Evolutionary conservation across 1,140 invertebrate species (phyloP).

Genomic region (Drosophila subobscura): DNA sequence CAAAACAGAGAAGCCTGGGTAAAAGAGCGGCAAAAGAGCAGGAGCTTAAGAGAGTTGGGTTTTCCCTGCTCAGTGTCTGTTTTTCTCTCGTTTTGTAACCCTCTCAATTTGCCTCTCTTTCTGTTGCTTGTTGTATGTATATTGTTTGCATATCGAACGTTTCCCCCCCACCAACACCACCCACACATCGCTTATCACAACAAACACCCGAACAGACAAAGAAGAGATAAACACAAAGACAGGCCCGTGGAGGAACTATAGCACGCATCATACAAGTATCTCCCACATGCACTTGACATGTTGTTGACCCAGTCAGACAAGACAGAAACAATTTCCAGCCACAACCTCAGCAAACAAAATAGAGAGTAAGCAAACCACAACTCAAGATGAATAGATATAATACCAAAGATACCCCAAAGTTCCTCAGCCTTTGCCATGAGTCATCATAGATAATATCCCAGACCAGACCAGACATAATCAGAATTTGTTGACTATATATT

Average conservation of each 20-base stretch:
- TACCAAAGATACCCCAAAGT: constrained; percentile 10
- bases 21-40: constrained; percentile 12
- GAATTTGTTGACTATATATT: no score
- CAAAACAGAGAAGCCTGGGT: constrained; percentile 62
- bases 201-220: constrained; percentile 20
- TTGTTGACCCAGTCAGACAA: constrained; percentile 70
- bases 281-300: constrained; percentile 66
- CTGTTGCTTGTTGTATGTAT: constrained; percentile 49
- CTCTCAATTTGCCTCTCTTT: constrained; percentile 5
- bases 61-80: constrained; percentile 9
- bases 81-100: neutral
- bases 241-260: no score
- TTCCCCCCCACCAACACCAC: constrained; percentile 4
- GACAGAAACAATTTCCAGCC: constrained; percentile 14
- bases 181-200: constrained; percentile 41
- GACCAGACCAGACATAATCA: no score
- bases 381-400: neutral
- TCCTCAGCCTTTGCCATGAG: constrained; percentile 7
- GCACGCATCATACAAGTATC: no score
- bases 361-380: constrained; percentile 48
- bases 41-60: constrained; percentile 18
- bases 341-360: constrained; percentile 45
- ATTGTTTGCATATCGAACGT: constrained; percentile 65
- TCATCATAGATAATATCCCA: neutral
- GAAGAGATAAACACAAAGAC: constrained; percentile 18